phyloP scores from a whole-genome alignment of 2,797 vertebrate genomes.

The Scomberomorus guttatus region DNA sequence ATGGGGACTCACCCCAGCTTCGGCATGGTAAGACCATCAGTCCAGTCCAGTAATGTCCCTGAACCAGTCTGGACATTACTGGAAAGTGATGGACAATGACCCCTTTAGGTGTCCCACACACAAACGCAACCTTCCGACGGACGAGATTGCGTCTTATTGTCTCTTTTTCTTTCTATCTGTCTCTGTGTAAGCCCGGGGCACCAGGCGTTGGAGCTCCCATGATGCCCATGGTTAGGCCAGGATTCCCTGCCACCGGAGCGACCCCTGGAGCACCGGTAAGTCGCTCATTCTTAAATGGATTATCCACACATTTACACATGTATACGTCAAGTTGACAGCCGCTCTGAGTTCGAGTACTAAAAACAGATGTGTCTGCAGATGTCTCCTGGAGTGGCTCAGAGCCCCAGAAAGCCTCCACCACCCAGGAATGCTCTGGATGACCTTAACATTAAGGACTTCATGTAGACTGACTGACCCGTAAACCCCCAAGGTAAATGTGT shows the following conservation, averaged over 20 bases:
- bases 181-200: slow-evolving; percentile 86
- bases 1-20: slow-evolving; percentile 91
- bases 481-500: slow-evolving; percentile 63
- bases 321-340: neutral
- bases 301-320: neutral
- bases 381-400: slow-evolving; percentile 90
- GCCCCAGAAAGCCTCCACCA: slow-evolving; percentile 96
- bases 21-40: slow-evolving; percentile 92
- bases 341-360: slow-evolving; percentile 24
- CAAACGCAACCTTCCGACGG: slow-evolving; percentile 5
- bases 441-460: slow-evolving; percentile 99
- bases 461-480: slow-evolving; percentile 86
- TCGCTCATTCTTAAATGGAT: neutral
- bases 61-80: slow-evolving; percentile 62
- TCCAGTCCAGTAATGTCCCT: slow-evolving; percentile 69
- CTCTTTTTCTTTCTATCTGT: slow-evolving; percentile 50
- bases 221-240: slow-evolving; percentile 97
- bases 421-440: slow-evolving; percentile 98
- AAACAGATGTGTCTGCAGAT: slow-evolving; percentile 75
- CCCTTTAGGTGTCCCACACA: slow-evolving; percentile 58
- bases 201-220: slow-evolving; percentile 90
- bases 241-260: slow-evolving; percentile 87
- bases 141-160: slow-evolving; percentile 49
- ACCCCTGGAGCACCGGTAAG: slow-evolving; percentile 90
- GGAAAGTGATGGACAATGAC: slow-evolving; percentile 69